Conservation (phyloP, 2,113 vertebrate species). For the Bufo gargarizans region DNA sequence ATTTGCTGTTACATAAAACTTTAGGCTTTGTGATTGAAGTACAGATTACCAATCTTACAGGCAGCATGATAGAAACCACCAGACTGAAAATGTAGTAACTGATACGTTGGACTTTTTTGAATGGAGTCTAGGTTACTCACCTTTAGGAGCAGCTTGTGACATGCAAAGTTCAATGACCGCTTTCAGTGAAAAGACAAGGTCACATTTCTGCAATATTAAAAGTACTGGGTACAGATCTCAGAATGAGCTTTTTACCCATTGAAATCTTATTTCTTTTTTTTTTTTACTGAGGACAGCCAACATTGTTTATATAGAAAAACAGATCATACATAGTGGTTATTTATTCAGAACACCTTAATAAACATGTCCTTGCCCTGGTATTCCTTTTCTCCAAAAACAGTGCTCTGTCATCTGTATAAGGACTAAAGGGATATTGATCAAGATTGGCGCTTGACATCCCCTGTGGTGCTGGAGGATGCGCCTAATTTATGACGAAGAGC, state of each 20-base stretch:
- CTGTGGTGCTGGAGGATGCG: no score
- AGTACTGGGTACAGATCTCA: conserved; percentile 8
- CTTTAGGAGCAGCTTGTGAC: conserved; percentile 8
- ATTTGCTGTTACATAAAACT: not conserved
- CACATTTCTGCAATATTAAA: conserved; percentile 32
- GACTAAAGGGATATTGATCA: no score
- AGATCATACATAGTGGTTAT: no score
- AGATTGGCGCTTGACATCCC: no score
- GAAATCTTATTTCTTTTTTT: not conserved
- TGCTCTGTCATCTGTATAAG: no score
- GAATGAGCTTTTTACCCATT: not conserved
- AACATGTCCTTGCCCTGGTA: no score
- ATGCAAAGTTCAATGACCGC: conserved; percentile 19
- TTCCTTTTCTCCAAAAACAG: no score
- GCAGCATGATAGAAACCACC: not conserved
- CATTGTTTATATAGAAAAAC: no score
- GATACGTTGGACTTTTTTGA: conserved; percentile 4
- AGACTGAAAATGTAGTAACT: conserved; percentile 20
- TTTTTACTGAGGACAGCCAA: no score
- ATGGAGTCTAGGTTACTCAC: conserved; percentile 46
- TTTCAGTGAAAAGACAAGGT: not conserved
- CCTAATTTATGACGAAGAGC: no score
- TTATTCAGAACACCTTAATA: no score
- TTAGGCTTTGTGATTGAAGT: not conserved
- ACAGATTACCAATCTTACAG: conserved; percentile 14